A percentile compares a stretch with the other conserved stretches of the same genome.
phyloP scores from a whole-genome alignment of 2,113 vertebrate species.

The Mirza zaza region DNA sequence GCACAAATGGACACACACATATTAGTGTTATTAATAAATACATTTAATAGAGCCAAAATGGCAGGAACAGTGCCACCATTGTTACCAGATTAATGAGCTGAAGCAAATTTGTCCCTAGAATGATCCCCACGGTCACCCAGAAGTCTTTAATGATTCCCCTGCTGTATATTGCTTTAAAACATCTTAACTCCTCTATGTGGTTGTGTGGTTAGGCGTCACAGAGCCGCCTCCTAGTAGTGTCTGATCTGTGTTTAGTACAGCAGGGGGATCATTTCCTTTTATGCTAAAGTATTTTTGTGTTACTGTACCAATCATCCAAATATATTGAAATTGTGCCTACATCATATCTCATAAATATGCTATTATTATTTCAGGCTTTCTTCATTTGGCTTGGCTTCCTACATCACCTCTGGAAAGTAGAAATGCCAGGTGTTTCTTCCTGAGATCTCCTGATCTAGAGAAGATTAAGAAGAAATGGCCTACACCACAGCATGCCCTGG shows the following conservation, averaged over 20 bases:
- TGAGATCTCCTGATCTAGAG: conserved; percentile 30
- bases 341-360: not conserved
- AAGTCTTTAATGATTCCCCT: not conserved
- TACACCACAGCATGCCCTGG: not conserved
- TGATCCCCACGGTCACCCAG: not conserved
- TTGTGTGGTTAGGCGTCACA: not conserved
- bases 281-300: not conserved
- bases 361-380: conserved; percentile 49
- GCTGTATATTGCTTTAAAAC: not conserved
- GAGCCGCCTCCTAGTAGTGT: not conserved
- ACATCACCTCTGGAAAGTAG: not conserved
- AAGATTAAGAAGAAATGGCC: conserved; percentile 27
- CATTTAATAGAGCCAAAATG: not conserved
- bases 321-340: conserved; percentile 31
- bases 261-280: conserved; percentile 34
- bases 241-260: not conserved
- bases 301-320: not conserved
- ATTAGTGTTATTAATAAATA: conserved; percentile 49
- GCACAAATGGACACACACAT: not conserved
- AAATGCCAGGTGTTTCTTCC: conserved; percentile 19
- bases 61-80: not conserved
- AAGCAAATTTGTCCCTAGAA: conserved; percentile 40
- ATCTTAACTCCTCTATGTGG: not conserved
- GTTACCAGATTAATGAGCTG: conserved; percentile 44
- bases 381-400: not conserved